Evolutionary conservation across 2,888 invertebrate genomes (phyloP).

Genomic region (Micoletzkya japonica): DNA sequence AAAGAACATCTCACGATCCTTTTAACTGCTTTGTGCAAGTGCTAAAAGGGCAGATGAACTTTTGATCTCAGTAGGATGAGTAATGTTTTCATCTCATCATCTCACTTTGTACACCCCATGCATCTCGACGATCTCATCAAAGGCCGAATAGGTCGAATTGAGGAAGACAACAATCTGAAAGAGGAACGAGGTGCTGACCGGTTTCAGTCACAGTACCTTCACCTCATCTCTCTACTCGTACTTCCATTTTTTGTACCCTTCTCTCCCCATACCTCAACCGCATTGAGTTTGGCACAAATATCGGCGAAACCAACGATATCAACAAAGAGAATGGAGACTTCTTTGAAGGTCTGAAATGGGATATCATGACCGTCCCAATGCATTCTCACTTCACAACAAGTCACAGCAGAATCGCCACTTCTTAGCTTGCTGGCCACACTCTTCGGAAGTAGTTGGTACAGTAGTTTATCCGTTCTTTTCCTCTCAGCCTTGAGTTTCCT

Average conservation of each 20-base stretch:
- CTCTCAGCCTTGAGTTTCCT: slow-evolving; percentile 91
- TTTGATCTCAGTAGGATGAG: not conserved
- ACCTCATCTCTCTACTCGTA: not conserved
- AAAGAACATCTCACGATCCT: not conserved
- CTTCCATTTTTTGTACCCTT: not conserved
- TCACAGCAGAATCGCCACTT: slow-evolving; percentile 91
- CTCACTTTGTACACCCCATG: slow-evolving; percentile 90
- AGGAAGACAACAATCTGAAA: slow-evolving; percentile 38
- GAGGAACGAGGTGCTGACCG: not conserved
- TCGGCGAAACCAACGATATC: slow-evolving; percentile 97
- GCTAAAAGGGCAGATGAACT: not conserved
- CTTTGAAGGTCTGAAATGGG: slow-evolving; percentile 82
- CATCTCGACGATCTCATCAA: slow-evolving; percentile 87
- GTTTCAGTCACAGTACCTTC: too few species aligned
- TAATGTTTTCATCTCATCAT: not conserved
- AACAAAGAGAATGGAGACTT: slow-evolving; percentile 92
- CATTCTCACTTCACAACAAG: slow-evolving; percentile 94
- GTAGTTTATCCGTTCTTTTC: slow-evolving; percentile 87
- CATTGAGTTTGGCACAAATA: slow-evolving; percentile 91
- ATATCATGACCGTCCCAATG: too few species aligned
- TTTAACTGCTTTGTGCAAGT: not conserved
- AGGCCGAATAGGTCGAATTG: slow-evolving; percentile 73
- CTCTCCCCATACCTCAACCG: slow-evolving; percentile 79
- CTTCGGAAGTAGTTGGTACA: slow-evolving; percentile 98
- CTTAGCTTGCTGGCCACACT: slow-evolving; percentile 90